Evolutionary conservation across 2,113 vertebrate species (phyloP).

Genomic region (Menura novaehollandiae): DNA sequence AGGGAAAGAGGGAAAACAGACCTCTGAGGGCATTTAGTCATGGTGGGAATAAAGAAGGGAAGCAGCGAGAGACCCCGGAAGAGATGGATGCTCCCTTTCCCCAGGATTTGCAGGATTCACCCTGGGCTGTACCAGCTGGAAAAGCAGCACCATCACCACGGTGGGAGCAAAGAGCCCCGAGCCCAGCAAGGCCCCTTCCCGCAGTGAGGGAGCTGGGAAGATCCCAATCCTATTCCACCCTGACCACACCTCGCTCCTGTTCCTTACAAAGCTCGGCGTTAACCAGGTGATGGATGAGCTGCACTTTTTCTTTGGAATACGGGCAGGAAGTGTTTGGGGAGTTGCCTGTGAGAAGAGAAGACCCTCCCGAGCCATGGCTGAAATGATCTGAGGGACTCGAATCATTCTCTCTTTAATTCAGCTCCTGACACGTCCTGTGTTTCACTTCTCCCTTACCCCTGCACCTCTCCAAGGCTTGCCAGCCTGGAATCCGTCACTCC

Average conservation of each 20-base stretch:
- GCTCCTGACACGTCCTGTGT: not conserved
- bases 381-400: not conserved
- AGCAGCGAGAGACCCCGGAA: not conserved
- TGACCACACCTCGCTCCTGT: accelerated
- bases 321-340: not conserved
- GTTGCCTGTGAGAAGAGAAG: not conserved
- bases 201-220: not conserved
- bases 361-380: not conserved
- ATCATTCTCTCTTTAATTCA: not conserved
- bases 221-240: not conserved
- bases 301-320: not conserved
- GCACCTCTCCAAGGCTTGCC: not conserved
- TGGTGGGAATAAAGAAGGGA: not conserved
- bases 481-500: not conserved
- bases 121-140: not conserved
- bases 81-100: not conserved
- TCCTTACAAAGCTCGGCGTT: not conserved
- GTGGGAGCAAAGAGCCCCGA: no score
- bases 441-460: not conserved
- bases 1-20: not conserved
- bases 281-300: not conserved
- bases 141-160: accelerated
- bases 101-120: not conserved
- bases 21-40: not conserved
- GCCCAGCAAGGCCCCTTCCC: no score